phyloP scores from a whole-genome alignment of 2,113 vertebrate species.

The Tilapia sparmanii region DNA sequence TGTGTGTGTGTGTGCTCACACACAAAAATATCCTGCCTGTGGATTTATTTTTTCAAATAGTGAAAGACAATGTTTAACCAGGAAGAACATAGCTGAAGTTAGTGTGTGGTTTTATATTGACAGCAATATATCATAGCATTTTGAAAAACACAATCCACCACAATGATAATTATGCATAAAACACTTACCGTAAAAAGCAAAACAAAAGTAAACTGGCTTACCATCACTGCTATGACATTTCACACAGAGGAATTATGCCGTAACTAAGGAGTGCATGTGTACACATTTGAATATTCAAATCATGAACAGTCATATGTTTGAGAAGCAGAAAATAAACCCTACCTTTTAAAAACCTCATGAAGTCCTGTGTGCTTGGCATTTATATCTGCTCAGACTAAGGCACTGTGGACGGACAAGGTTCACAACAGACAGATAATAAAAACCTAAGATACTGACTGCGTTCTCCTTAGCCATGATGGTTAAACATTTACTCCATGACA shows the following conservation, averaged over 20 bases:
- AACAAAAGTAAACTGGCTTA: not conserved
- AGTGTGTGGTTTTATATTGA: not conserved
- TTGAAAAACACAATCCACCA: not conserved
- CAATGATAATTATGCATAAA: not conserved
- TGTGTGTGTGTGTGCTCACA: not conserved
- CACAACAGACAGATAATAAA: conserved; percentile 34
- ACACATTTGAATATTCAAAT: not conserved
- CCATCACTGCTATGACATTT: not conserved
- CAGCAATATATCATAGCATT: not conserved
- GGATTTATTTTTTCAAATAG: not conserved
- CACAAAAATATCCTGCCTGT: not conserved
- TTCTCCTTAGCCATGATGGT: conserved; percentile 1
- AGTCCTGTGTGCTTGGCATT: not conserved
- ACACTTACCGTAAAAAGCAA: not conserved
- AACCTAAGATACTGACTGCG: not conserved
- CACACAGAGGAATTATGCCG: not conserved
- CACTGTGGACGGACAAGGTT: conserved; percentile 40
- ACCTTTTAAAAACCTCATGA: conserved; percentile 54
- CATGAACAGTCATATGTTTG: not conserved
- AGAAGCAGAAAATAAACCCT: not conserved
- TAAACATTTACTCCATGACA: conserved; percentile 59
- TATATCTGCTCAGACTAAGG: not conserved
- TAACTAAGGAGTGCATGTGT: not conserved
- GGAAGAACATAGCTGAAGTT: not conserved
- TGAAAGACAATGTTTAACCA: not conserved